Conservation (phyloP, 37 sponge, comb jelly and placozoan species). For the Chondrilla cf. caribensis region DNA sequence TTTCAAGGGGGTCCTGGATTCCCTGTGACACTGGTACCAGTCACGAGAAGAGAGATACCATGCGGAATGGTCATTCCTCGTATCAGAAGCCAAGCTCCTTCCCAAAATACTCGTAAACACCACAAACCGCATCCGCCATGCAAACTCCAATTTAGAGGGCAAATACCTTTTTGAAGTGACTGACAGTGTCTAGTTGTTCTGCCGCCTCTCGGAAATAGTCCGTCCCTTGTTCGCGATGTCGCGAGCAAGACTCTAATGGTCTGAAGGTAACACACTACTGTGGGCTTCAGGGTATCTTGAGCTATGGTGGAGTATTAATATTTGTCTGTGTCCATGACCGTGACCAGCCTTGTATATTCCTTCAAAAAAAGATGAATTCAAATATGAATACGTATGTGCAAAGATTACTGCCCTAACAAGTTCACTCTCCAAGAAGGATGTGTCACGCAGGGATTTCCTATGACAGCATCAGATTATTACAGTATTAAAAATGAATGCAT, state of each 20-base stretch:
- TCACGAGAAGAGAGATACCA: neutral
- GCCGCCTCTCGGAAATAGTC: slow-evolving; percentile 2
- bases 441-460: too few relatives aligned
- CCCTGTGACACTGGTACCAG: neutral
- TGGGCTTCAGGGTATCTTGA: neutral
- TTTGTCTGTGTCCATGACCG: too few relatives aligned
- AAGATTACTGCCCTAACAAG: too few relatives aligned
- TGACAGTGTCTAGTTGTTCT: neutral
- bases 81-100: neutral
- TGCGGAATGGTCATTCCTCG: neutral
- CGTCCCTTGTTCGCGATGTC: neutral
- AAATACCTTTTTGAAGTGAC: neutral
- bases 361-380: too few relatives aligned
- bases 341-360: too few relatives aligned
- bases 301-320: neutral
- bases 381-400: too few relatives aligned
- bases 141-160: neutral
- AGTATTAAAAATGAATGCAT: too few relatives aligned
- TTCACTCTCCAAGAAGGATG: too few relatives aligned
- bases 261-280: neutral
- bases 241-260: neutral
- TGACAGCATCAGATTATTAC: too few relatives aligned
- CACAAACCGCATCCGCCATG: neutral
- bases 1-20: neutral
- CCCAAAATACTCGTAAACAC: neutral